Conservation (phyloP, 2,888 invertebrate species). For the Rhamphomyia laevipes region DNA sequence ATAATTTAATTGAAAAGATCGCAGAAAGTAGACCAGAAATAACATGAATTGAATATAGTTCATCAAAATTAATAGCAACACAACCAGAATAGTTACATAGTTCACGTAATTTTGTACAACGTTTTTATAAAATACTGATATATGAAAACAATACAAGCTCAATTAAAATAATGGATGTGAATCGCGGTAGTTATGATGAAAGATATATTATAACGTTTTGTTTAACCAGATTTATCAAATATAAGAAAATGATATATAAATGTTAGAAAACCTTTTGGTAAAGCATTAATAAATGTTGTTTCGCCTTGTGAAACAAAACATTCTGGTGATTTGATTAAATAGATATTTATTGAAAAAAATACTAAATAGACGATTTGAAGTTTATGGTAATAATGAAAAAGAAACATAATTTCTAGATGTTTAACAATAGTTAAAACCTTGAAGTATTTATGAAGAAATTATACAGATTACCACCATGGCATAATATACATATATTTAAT, state of each 20-base stretch:
- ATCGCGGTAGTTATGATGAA: slow-evolving; percentile 57
- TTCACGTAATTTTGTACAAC: slow-evolving; percentile 60
- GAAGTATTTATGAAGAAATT: slow-evolving; percentile 64
- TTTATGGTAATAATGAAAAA: slow-evolving; percentile 26
- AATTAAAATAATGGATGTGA: slow-evolving; percentile 57
- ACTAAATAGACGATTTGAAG: slow-evolving; percentile 55
- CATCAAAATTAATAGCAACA: slow-evolving; percentile 53
- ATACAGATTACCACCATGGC: slow-evolving; percentile 62
- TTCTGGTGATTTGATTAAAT: slow-evolving; percentile 58
- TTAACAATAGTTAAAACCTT: slow-evolving; percentile 57
- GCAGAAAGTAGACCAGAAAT: slow-evolving; percentile 63
- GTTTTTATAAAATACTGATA: slow-evolving; percentile 61
- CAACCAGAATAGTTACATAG: slow-evolving; percentile 56
- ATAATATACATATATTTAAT: slow-evolving; percentile 69
- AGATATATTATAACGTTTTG: slow-evolving; percentile 71
- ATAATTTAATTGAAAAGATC: slow-evolving; percentile 69
- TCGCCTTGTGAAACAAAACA: slow-evolving; percentile 56
- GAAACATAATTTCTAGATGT: slow-evolving; percentile 53
- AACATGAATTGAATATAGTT: slow-evolving; percentile 59
- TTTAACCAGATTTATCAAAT: slow-evolving; percentile 62
- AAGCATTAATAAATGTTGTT: slow-evolving; percentile 57
- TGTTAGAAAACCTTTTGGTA: slow-evolving; percentile 49
- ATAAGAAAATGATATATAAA: slow-evolving; percentile 53
- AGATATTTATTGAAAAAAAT: slow-evolving; percentile 61
- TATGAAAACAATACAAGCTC: slow-evolving; percentile 62